Conservation (phyloP, 2,888 invertebrate genomes). For the Epinotia nisella region DNA sequence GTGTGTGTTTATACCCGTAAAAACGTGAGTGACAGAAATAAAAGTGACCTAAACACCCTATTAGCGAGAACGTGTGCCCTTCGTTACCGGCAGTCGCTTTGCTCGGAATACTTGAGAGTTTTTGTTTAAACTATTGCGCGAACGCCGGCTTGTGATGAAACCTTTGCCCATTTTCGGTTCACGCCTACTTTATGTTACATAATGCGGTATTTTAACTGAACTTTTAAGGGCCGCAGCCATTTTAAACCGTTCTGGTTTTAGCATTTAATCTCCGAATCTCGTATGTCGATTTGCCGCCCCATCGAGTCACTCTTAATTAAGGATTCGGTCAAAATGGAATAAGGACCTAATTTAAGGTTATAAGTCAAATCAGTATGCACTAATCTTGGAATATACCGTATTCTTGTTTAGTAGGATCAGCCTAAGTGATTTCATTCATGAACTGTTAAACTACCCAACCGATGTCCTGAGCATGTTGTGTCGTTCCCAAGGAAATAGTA, state of each 20-base stretch:
- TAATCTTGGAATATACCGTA: too few species aligned
- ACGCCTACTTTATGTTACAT: conserved; percentile 6
- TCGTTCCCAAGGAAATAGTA: too few species aligned
- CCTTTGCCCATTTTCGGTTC: conserved; percentile 9
- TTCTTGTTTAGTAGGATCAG: too few species aligned
- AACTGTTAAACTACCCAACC: too few species aligned
- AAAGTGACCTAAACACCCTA: neutral
- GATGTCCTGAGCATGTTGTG: too few species aligned
- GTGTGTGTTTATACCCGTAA: neutral
- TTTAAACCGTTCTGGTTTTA: neutral
- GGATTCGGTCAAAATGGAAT: neutral
- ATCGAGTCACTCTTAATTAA: neutral
- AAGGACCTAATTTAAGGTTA: too few species aligned
- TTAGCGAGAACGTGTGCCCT: conserved; percentile 13
- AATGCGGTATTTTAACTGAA: conserved; percentile 6
- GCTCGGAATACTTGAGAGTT: conserved; percentile 19
- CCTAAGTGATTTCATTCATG: too few species aligned
- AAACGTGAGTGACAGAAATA: neutral
- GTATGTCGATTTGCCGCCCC: neutral
- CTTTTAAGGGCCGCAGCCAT: conserved; percentile 9
- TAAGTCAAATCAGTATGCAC: too few species aligned
- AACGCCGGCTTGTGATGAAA: conserved; percentile 9
- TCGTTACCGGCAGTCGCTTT: conserved; percentile 17
- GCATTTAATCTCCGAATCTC: neutral
- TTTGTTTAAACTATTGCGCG: conserved; percentile 34